These are phyloP conservation scores for Gallinago jamesoni DNA, from an alignment of 2,113 vertebrate genomes.

Conservation along the genomic window DNA sequence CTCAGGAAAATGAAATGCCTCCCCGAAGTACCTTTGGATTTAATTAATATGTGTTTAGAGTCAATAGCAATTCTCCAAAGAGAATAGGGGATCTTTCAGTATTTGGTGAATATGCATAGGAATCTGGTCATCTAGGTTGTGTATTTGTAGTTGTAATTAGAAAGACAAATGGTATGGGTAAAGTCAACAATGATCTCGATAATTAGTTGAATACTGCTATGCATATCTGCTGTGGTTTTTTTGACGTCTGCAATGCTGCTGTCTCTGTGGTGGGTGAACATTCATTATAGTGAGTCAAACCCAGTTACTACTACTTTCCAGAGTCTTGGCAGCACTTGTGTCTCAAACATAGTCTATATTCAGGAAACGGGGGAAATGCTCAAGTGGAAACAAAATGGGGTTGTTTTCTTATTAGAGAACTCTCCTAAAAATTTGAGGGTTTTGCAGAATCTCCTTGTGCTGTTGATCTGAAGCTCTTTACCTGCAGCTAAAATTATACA, in stretches of 20 bases:
- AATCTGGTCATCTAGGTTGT: neutral
- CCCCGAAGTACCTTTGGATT: neutral
- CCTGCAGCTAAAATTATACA: neutral
- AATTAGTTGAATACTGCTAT: conserved; percentile 4
- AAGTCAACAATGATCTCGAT: conserved; percentile 1
- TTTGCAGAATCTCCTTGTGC: neutral
- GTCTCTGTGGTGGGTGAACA: neutral
- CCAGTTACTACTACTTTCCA: neutral
- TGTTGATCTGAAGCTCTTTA: neutral
- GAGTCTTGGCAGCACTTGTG: neutral
- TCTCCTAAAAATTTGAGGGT: neutral
- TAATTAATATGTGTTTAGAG: conserved; percentile 14
- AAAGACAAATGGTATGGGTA: conserved; percentile 28
- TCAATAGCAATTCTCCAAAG: neutral
- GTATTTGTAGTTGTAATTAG: conserved; percentile 10
- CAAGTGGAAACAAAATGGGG: neutral
- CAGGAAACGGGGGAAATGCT: neutral
- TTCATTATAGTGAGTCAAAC: neutral
- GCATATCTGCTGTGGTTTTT: neutral
- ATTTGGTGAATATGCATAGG: neutral
- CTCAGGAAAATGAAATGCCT: neutral
- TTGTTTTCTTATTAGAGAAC: neutral
- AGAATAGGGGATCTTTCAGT: neutral
- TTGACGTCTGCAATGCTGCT: neutral
- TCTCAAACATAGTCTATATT: neutral